Evolutionary conservation across 1,140 invertebrate species (phyloP).

Genomic region (Zophobas morio): DNA sequence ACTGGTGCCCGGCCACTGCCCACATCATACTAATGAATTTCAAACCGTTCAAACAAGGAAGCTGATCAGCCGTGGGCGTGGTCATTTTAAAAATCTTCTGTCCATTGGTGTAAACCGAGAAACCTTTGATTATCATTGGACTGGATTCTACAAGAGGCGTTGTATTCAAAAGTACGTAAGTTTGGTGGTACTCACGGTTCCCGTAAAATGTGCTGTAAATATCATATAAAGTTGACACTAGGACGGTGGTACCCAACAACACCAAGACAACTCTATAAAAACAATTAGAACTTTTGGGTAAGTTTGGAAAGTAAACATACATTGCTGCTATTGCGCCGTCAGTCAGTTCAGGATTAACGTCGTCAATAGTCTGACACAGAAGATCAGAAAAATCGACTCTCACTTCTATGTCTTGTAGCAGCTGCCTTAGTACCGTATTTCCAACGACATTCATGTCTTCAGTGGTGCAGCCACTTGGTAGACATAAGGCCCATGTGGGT

Average conservation of each 20-base stretch:
- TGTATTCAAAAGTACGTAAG: not conserved
- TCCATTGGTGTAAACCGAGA: constrained; percentile 1
- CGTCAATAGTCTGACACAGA: constrained; percentile 48
- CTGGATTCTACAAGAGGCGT: not conserved
- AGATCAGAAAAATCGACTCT: constrained; percentile 15
- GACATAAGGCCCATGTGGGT: constrained; percentile 53
- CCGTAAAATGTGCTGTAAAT: constrained; percentile 38
- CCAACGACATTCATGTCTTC: constrained; percentile 39
- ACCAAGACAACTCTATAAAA: constrained; percentile 17
- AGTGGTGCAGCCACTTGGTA: constrained; percentile 52
- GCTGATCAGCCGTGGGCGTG: not conserved
- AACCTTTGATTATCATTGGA: constrained; percentile 5
- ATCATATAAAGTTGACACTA: constrained; percentile 55
- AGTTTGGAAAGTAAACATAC: constrained; percentile 47
- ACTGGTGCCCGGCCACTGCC: not conserved
- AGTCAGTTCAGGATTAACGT: constrained; percentile 37
- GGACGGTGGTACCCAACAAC: constrained; percentile 11
- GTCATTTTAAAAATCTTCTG: constrained; percentile 2
- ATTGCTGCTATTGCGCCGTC: constrained; percentile 51
- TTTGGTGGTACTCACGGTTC: not conserved
- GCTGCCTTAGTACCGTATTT: not conserved
- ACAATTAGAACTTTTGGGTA: not conserved
- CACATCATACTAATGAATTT: not conserved
- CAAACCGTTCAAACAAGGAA: not conserved
- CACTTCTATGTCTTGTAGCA: not conserved